These are phyloP conservation scores for Empidonax traillii DNA, from an alignment of 2,113 vertebrate genomes.

Conservation along the genomic window DNA sequence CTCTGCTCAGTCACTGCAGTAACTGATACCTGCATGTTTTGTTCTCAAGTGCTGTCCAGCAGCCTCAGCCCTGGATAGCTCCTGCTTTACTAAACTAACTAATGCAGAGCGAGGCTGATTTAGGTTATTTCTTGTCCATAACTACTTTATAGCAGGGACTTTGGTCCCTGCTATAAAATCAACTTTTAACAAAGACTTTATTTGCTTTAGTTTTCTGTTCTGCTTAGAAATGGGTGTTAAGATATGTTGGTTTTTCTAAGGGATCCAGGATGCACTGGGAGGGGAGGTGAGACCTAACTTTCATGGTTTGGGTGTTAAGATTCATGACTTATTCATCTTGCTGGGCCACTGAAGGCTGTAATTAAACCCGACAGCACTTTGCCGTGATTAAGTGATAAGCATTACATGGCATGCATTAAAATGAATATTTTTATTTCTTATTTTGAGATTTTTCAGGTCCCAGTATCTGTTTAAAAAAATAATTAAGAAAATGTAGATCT, in stretches of 20 bases:
- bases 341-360: background rate
- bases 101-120: background rate
- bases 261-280: background rate
- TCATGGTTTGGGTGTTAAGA: background rate
- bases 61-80: background rate
- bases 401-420: background rate
- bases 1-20: background rate
- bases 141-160: too few species aligned
- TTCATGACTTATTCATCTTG: background rate
- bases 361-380: background rate
- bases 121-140: background rate
- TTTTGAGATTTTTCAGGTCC: background rate
- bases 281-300: background rate
- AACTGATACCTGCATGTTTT: background rate
- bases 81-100: background rate
- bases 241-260: background rate
- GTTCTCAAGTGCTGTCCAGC: background rate
- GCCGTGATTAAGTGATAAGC: background rate
- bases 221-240: background rate
- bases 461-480: background rate
- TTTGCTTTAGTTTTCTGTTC: background rate
- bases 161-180: background rate
- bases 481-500: background rate
- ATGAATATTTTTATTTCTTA: background rate
- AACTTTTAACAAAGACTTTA: background rate